A percentile compares a stretch with the other conserved stretches of the same genome.
Evolutionary conservation across 2,113 vertebrate species (phyloP).

Genomic region (Carollia perspicillata): DNA sequence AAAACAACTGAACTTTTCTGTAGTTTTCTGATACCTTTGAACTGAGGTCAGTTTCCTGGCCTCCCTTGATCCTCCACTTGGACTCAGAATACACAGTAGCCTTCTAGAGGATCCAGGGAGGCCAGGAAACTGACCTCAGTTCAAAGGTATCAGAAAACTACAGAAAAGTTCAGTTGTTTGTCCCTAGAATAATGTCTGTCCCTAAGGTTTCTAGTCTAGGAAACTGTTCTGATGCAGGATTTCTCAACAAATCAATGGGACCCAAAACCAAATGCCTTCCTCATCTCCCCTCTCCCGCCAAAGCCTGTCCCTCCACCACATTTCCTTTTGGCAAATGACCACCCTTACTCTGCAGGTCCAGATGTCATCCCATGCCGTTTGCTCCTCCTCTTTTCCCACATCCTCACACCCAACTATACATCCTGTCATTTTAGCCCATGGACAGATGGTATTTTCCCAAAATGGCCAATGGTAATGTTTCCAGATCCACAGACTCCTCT

Average conservation of each 20-base stretch:
- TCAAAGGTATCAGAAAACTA: background rate
- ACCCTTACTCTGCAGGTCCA: background rate
- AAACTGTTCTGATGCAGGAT: background rate
- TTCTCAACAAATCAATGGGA: background rate
- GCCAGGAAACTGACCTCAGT: background rate
- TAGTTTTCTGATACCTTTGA: no score
- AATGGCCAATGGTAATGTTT: background rate
- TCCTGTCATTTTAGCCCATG: background rate
- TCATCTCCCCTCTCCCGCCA: background rate
- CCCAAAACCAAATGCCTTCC: background rate
- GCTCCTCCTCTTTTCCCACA: background rate
- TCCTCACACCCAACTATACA: background rate
- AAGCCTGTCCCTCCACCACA: background rate
- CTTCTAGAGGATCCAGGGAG: background rate
- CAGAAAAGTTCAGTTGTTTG: background rate
- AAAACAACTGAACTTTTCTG: no score
- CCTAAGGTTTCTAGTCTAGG: background rate
- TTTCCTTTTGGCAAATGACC: background rate
- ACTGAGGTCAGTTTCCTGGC: no score
- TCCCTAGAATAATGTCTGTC: background rate
- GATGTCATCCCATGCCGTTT: background rate
- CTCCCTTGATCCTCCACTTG: background rate
- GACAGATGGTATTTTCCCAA: background rate
- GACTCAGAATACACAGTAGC: background rate
- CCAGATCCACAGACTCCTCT: background rate